These are phyloP conservation scores for Salpingus planirostris DNA, from an alignment of 2,888 invertebrate species.

Conservation along the genomic window DNA sequence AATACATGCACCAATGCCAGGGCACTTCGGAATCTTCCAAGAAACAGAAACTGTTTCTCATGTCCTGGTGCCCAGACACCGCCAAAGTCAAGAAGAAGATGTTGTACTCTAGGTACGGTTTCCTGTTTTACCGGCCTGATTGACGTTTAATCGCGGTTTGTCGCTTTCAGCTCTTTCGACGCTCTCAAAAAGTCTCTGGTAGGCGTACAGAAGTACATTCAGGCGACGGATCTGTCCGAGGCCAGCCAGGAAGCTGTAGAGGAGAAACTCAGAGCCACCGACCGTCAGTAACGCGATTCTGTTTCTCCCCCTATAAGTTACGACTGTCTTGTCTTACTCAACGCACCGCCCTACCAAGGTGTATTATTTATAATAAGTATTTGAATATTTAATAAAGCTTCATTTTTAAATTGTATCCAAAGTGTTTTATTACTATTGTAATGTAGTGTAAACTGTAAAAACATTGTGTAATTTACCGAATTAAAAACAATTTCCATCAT, in stretches of 20 bases:
- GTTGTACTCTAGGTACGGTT: conserved; percentile 72
- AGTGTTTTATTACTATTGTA: conserved; percentile 21
- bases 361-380: conserved; percentile 43
- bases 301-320: conserved; percentile 15
- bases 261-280: conserved; percentile 88
- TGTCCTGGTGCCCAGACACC: conserved; percentile 98
- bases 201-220: conserved; percentile 95
- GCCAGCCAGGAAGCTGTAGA: conserved; percentile 89
- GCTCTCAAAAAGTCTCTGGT: conserved; percentile 95
- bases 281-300: conserved; percentile 72
- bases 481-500: conserved; percentile 19
- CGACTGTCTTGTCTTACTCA: conserved; percentile 33
- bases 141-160: background rate
- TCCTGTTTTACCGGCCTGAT: conserved; percentile 14
- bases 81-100: conserved; percentile 87
- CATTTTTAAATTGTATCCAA: conserved; percentile 39
- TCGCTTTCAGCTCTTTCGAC: conserved; percentile 82
- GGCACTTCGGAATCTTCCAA: conserved; percentile 94
- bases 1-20: conserved; percentile 95
- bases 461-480: conserved; percentile 18
- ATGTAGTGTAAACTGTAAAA: conserved; percentile 17
- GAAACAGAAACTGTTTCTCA: conserved; percentile 95
- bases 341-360: conserved; percentile 36
- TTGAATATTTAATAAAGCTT: conserved; percentile 44
- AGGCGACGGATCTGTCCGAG: conserved; percentile 91